Evolutionary conservation across 2,113 vertebrate species (phyloP).

Genomic region (Tachuris rubrigastra): DNA sequence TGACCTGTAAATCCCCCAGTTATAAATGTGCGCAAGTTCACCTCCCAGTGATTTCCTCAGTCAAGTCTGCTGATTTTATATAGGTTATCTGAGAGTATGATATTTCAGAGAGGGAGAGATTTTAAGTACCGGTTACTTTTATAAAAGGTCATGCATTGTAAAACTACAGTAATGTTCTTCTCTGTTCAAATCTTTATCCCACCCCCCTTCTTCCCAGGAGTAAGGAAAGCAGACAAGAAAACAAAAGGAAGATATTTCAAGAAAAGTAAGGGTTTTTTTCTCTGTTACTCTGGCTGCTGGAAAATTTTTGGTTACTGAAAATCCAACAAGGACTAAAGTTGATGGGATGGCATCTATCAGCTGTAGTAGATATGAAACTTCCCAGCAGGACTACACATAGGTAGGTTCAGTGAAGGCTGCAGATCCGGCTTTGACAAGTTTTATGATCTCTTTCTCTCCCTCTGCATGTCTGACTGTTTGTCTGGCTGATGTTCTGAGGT

Average conservation of each 20-base stretch:
- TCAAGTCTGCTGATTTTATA: background rate
- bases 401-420: background rate
- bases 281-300: background rate
- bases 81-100: background rate
- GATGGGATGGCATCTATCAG: background rate
- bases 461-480: background rate
- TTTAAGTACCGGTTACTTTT: background rate
- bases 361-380: background rate
- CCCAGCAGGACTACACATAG: background rate
- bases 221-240: background rate
- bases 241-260: background rate
- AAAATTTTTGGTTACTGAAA: background rate
- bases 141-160: background rate
- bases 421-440: background rate
- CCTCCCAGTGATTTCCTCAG: background rate
- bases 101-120: background rate
- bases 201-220: background rate
- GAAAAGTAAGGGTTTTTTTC: background rate
- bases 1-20: background rate
- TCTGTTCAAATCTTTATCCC: background rate
- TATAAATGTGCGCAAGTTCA: background rate
- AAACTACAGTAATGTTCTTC: background rate
- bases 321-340: background rate
- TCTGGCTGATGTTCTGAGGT: background rate
- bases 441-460: background rate